Evolutionary conservation across 2,797 vertebrate genomes (phyloP).

Genomic region (Balearica regulorum): DNA sequence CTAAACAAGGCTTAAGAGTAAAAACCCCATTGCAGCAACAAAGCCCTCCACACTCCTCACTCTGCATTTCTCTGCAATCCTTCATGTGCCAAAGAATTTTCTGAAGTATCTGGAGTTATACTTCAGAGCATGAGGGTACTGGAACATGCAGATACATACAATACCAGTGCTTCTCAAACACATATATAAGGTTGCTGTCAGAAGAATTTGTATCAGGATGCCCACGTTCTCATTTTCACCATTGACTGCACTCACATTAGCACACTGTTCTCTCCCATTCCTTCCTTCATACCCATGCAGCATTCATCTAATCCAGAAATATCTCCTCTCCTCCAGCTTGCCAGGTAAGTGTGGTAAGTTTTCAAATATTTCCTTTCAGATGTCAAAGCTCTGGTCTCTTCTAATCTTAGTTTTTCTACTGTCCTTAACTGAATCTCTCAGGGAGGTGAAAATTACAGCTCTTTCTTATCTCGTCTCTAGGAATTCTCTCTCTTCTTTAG

Average conservation of each 20-base stretch:
- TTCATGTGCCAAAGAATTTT: not conserved
- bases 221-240: not conserved
- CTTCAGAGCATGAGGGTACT: not conserved
- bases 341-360: not conserved
- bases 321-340: not conserved
- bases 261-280: not conserved
- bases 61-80: not conserved
- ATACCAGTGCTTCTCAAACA: not conserved
- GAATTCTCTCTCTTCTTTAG: not conserved
- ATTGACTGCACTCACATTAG: not conserved
- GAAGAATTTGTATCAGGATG: not conserved
- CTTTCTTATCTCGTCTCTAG: not conserved
- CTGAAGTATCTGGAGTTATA: not conserved
- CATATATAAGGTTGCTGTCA: not conserved
- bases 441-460: too few species aligned
- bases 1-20: too few species aligned
- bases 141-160: not conserved
- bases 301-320: not conserved
- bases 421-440: too few species aligned
- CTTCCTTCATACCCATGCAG: not conserved
- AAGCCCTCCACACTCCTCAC: not conserved
- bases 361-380: not conserved
- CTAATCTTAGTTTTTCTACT: not conserved
- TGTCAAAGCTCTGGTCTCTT: not conserved
- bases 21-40: not conserved